Evolutionary conservation across 2,888 invertebrate genomes (phyloP), one percentile per base, ranked within the genome.

Genomic region (Chironomus tentans): DNA sequence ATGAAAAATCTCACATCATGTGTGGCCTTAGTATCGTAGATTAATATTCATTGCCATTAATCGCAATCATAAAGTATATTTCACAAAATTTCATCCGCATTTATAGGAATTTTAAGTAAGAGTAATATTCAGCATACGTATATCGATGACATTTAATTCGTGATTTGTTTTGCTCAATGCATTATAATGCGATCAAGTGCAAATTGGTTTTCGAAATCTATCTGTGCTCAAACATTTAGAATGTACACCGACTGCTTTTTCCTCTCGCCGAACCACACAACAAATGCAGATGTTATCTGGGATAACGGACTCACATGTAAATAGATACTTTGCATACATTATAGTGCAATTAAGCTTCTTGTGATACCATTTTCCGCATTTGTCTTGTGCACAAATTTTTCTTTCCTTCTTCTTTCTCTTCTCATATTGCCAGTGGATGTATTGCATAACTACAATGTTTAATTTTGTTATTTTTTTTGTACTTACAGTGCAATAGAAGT

Each of bases 281-380:
- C n/a, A 15, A 56, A 56, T 15, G 56, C 68, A 69, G 28, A n/a
- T 47, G 70, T 47, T 70, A 70, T 70, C 70, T 70, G 18, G 47
- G 70, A 38, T 70, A 70, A 70, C 70, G 70, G 70, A 47, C 46
- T 70, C 15, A 47, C 70, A 46, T 70, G 70, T 70, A 70, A 70
- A 70, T 70, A 70, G 70, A 70, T 56, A 56, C 56, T 70, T 46
- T 70, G 70, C 70, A 70, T 70, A 70, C 56, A 56, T 70, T 70
- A 65, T 13, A 65, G 13, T 21, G 48, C 70, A 70, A 70, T 70
- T 70, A 70, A 65, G 65, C 46, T 47, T 70, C 70, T 70, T 56
- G 56, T 56, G 56, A 70, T 70, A 70, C 70, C 70, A 70, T 70
- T 70, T 70, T 70, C 70, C 70, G 70, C 70, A 70, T 70, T 70